Evolutionary conservation across 2,797 vertebrate species (phyloP), one percentile per base, ranked within the genome.

Genomic region (Phrynocephalus forsythii): DNA sequence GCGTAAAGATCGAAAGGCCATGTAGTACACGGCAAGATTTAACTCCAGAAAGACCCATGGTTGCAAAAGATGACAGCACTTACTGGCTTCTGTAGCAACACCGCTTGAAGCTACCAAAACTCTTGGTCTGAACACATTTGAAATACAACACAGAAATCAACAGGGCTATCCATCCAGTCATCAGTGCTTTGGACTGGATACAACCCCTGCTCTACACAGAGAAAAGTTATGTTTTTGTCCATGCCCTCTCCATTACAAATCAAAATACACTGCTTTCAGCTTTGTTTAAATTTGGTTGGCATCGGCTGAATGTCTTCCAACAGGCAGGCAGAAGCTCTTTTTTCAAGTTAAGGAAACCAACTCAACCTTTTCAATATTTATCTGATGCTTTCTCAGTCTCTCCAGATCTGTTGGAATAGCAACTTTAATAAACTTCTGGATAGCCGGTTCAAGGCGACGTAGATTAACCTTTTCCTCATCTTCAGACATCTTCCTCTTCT

Each of bases 341-440:
- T 50, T 82, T 69, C 10, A 71, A 22, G 28, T 30, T n/a, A 82
- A 82, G 1, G 38, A 48, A 48, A 44, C 6, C 28, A 82, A 28
- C 82, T 93, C 95, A 95, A 99, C 99, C 98, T 99, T 99, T 94
- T 98, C 97, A 93, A 99, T 99, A 96, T 99, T 99, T 96, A 97
- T 97, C 93, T 99, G 98, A 95, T 99, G 98, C 91, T 98, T 98
- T 92, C 98, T 97, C 93, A 99, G 96, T 91, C 99, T 97, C 91
- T 99, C 98, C 96, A 99, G 96, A 95, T 99, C 99, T 52, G 98
- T 99, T 91, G 99, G 99, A 88, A 99, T 97, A 91, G 98, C 99
- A 94, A 98, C 98, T 97, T 99, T 99, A 94, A 98, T 97, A 93
- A 99, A 99, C 95, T 99, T 99, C 94, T 98, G 98, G 94, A 99